Evolutionary conservation across 2,888 invertebrate species (phyloP), one percentile per base, ranked within the genome.

Genomic region (Drosophila siamana): DNA sequence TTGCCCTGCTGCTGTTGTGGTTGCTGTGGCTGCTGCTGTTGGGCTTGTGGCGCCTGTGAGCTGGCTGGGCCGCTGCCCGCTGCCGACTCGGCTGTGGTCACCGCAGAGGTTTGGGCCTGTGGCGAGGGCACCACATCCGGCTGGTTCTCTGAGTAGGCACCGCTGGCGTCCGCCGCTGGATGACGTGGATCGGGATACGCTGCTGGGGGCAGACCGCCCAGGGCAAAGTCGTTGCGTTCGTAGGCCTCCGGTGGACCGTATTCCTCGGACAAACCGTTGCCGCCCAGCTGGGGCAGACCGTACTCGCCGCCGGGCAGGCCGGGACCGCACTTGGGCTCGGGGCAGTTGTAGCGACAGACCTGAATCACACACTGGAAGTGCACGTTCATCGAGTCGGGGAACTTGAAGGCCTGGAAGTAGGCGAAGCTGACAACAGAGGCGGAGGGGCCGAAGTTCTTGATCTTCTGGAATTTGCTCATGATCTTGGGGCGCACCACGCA

Each of bases 281-380:
- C 94, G 46, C 95, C 95, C 30, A 92, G 73, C 68, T 92, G 92
- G 30, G 92, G 92, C 22, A 94, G 93, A 44, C 95, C 95, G 82
- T 95, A 96, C 88, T 95, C 96, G 68, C 95, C 90, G 33, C 93
- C 93, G 15, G 93, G 92, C 64, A 95, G 94, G 46, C 94, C 90
- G 22, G 94, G 92, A 28, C 94, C 96, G 91, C 98, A 98, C 92
- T 97, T 97, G 2, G 97, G 97, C 90, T 98, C 97, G 1, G 98
- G 98, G 84, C 98, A 98, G 91, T 98, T 97, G 92, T 97, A 97
- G 82, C 98, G 94, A 90, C 98, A 98, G 3, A 98, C 98, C 93
- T 98, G 98, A 82, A 98, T 98, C 43, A 98, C 97, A 91, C 98
- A 98, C 92, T 98, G 98, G 96, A 98, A 98, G 94, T 98, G 98